Evolutionary conservation across 1,140 invertebrate genomes (phyloP).

Genomic region (Drosophila yakuba): DNA sequence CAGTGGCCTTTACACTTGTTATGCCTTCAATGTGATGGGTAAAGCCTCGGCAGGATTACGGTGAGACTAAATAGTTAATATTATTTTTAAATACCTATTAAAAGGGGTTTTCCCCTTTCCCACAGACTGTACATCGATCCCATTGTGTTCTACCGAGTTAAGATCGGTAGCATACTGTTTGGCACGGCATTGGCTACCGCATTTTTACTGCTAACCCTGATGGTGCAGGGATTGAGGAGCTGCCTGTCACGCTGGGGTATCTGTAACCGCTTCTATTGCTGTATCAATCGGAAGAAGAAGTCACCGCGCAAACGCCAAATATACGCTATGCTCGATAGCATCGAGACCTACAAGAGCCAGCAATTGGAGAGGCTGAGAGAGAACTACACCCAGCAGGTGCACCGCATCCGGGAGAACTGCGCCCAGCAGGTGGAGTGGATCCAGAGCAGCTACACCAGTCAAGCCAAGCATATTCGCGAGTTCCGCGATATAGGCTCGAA

Average conservation of each 20-base stretch:
- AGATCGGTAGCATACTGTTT: conserved; percentile 92
- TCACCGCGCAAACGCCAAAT: conserved; percentile 93
- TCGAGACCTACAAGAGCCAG: conserved; percentile 95
- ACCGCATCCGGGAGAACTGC: conserved; percentile 96
- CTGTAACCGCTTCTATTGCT: conserved; percentile 88
- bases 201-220: conserved; percentile 92
- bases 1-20: conserved; percentile 94
- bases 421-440: conserved; percentile 97
- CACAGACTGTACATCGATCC: conserved; percentile 91
- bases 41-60: conserved; percentile 90
- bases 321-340: conserved; percentile 93
- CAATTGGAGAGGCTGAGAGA: conserved; percentile 94
- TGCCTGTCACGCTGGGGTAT: conserved; percentile 89
- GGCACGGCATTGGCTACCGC: conserved; percentile 91
- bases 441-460: conserved; percentile 94
- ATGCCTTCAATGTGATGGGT: conserved; percentile 92
- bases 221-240: conserved; percentile 90
- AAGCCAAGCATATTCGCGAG: conserved; percentile 94
- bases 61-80: conserved; percentile 24
- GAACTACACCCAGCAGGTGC: conserved; percentile 95
- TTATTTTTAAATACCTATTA: neutral
- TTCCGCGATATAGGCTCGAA: conserved; percentile 95
- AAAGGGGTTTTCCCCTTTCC: neutral
- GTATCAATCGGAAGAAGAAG: conserved; percentile 86
- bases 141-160: conserved; percentile 91